These are phyloP conservation scores for Rotaria socialis DNA, from an alignment of 2,888 invertebrate genomes.

Conservation along the genomic window DNA sequence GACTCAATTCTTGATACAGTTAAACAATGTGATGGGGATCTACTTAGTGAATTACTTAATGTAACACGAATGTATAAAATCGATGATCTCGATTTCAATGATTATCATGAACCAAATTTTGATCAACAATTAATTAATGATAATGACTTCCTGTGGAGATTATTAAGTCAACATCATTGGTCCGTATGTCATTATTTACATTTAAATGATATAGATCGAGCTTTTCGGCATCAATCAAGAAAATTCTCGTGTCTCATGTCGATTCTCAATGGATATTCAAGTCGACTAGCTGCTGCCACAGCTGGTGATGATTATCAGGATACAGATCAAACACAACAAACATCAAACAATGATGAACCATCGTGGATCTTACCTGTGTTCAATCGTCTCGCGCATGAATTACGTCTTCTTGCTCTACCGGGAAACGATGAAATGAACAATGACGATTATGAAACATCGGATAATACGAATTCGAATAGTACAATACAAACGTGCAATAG, in stretches of 20 bases:
- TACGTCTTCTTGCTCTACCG: background rate
- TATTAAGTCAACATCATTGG: conserved; percentile 13
- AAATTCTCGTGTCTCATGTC: background rate
- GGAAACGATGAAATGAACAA: background rate
- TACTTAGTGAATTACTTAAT: background rate
- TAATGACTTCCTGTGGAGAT: background rate
- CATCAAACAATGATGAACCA: conserved; percentile 5
- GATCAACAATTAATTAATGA: conserved; percentile 2
- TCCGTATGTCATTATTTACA: background rate
- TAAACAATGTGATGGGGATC: background rate
- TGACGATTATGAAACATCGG: background rate
- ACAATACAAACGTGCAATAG: conserved; percentile 13
- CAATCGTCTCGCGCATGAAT: conserved; percentile 19
- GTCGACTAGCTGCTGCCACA: background rate
- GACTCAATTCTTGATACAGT: background rate
- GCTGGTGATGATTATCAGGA: background rate
- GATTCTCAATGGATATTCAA: background rate
- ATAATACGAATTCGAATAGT: background rate
- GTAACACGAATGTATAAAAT: conserved; percentile 19
- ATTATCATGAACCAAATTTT: background rate
- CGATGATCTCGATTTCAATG: background rate
- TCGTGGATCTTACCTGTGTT: conserved; percentile 3
- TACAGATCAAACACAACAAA: background rate
- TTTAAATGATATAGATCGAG: background rate
- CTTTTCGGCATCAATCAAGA: conserved; percentile 23